These are phyloP conservation scores for Aphelinus atriplicis DNA, from an alignment of 1,140 invertebrate genomes.

Conservation along the genomic window DNA sequence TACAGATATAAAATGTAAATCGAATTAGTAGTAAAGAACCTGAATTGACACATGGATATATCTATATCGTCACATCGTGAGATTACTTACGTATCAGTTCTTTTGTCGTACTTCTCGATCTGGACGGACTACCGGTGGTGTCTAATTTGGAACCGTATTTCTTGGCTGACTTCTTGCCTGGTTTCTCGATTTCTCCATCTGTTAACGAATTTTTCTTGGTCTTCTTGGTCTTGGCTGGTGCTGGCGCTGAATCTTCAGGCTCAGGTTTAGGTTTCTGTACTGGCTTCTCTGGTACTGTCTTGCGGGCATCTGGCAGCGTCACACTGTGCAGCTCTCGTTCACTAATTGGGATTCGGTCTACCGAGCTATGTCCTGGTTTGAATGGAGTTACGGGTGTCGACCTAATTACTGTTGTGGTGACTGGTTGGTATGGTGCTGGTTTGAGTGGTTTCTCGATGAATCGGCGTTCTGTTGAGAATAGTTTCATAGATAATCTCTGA, in stretches of 20 bases:
- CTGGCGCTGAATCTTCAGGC: slow-evolving; percentile 34
- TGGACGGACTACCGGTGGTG: slow-evolving; percentile 76
- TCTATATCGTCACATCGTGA: too few relatives aligned
- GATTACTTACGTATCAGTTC: slow-evolving; percentile 81
- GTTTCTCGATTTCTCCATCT: neutral
- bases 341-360: slow-evolving; percentile 35
- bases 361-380: slow-evolving; percentile 51
- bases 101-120: slow-evolving; percentile 89
- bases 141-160: slow-evolving; percentile 83
- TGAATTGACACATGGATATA: slow-evolving; percentile 29
- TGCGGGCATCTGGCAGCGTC: slow-evolving; percentile 33
- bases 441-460: slow-evolving; percentile 85
- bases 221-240: slow-evolving; percentile 17
- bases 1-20: slow-evolving; percentile 51
- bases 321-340: slow-evolving; percentile 44
- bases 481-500: slow-evolving; percentile 12
- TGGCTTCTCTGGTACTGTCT: slow-evolving; percentile 6
- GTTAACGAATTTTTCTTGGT: neutral
- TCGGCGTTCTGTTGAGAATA: slow-evolving; percentile 72
- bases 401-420: slow-evolving; percentile 53
- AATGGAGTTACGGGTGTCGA: slow-evolving; percentile 35
- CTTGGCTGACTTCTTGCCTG: slow-evolving; percentile 71
- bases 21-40: slow-evolving; percentile 9
- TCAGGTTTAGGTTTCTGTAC: slow-evolving; percentile 12
- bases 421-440: slow-evolving; percentile 77